Evolutionary conservation across 2,797 vertebrate genomes (phyloP), one percentile per base, ranked within the genome.

Genomic region (Hybognathus amarus): DNA sequence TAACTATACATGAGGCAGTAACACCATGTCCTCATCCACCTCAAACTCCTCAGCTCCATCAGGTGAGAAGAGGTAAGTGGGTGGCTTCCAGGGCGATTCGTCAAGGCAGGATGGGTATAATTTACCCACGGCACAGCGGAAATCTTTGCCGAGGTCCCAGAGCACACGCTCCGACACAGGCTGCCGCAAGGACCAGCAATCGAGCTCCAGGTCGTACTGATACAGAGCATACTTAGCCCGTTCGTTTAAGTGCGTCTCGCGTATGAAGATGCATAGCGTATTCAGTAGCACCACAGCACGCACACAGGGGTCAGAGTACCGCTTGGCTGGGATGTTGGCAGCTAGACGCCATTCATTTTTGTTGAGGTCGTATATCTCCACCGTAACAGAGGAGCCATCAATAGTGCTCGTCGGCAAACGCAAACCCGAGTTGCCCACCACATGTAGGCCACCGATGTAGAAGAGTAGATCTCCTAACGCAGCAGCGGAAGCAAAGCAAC

Each of bases 31-130:
- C 45, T 97, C 96, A 61, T 98, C 97, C 87, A 99, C 93, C 88
- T 97, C 96, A 56, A 99, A 99, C 87, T 98, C 98, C 88, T 99
- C 98, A 0, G 94, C 94, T 50, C 96, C 97, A 0, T 99, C 97
- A 0, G 96, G 94, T 22, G 97, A 97, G 91, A 99, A 99, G 79
- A 99, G 95, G 89, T 97, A 98, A 0, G 98, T 96, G 2, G 98
- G 98, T 42, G 98, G 98, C 87, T 99, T 99, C 98, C 98, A 99
- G 0, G 96, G 97, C 64, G 98, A 98, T 83, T 99, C 98, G 88
- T 98, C 97, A 82, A 99, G 94, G 90, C 98, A 99, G 76, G 98
- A 99, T 0, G 98, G 98, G 91, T 99, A 99, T 1, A 99, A 96
- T 90, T 99, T 99, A 80, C 97, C 98, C 88, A 99, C 97, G 1